A percentile compares a stretch with the other conserved stretches of the same genome.
phyloP scores from a whole-genome alignment of 2,113 vertebrate species.

The Pyrgilauda ruficollis region DNA sequence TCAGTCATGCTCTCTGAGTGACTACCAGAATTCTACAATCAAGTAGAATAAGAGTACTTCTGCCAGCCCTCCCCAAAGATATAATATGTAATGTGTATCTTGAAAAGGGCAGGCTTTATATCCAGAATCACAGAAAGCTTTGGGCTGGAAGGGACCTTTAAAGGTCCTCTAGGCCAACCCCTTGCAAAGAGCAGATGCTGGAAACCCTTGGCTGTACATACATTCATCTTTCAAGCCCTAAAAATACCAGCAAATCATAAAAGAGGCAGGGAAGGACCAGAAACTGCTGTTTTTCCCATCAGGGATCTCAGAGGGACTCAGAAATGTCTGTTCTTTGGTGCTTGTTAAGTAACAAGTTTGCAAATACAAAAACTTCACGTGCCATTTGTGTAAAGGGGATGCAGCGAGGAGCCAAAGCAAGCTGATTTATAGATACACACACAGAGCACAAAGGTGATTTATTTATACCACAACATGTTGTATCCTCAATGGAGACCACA shows the following conservation, averaged over 20 bases:
- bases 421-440: neutral
- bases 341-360: neutral
- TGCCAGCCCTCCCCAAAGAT: neutral
- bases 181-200: neutral
- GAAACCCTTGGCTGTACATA: neutral
- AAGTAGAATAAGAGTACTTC: neutral
- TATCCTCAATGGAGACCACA: neutral
- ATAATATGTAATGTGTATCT: accelerated
- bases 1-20: neutral
- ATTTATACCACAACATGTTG: neutral
- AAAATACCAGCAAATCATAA: neutral
- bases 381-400: neutral
- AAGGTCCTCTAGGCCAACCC: neutral
- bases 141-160: neutral
- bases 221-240: neutral
- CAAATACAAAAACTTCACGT: neutral
- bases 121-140: neutral
- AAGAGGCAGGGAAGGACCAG: neutral
- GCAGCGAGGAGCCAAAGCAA: neutral
- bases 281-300: neutral
- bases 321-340: neutral
- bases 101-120: neutral
- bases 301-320: neutral
- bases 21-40: neutral
- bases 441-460: neutral